phyloP scores from a whole-genome alignment of 2,888 invertebrate genomes.

The Panzeria rudis region DNA sequence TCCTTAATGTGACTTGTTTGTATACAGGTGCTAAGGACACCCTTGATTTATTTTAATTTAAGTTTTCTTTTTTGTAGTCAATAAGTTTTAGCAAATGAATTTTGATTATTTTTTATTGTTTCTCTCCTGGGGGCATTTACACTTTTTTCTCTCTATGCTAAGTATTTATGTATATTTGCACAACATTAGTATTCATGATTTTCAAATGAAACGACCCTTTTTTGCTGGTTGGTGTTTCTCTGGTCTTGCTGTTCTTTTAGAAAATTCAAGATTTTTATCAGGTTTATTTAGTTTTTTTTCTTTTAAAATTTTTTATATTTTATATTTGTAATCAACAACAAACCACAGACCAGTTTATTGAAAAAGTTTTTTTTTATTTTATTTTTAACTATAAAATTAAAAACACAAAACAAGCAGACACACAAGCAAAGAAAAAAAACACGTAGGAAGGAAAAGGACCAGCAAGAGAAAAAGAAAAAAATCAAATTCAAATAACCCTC shows the following conservation, averaged over 20 bases:
- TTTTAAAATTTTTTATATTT: slow-evolving; percentile 23
- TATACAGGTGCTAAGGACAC: slow-evolving; percentile 12
- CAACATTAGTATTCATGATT: slow-evolving; percentile 68
- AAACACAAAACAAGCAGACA: slow-evolving; percentile 3
- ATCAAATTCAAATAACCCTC: slow-evolving; percentile 40
- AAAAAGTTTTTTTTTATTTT: slow-evolving; percentile 69
- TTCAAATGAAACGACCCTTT: slow-evolving; percentile 35
- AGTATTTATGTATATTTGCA: slow-evolving; percentile 27
- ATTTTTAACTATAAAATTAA: slow-evolving; percentile 31
- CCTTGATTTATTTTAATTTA: slow-evolving; percentile 11
- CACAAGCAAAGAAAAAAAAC: background rate
- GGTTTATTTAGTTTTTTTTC: background rate
- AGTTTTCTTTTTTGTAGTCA: slow-evolving; percentile 20
- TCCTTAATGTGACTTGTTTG: background rate
- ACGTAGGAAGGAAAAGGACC: background rate
- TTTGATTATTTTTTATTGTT: slow-evolving; percentile 63
- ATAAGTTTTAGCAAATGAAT: slow-evolving; percentile 52
- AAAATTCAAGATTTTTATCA: slow-evolving; percentile 60
- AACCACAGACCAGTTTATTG: slow-evolving; percentile 66
- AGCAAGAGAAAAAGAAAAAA: slow-evolving; percentile 5
- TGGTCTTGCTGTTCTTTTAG: slow-evolving; percentile 41
- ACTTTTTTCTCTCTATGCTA: slow-evolving; percentile 5
- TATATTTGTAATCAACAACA: slow-evolving; percentile 49
- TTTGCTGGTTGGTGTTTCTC: slow-evolving; percentile 19
- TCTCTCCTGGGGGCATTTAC: slow-evolving; percentile 23